Conservation (phyloP, 2,888 invertebrate species). For the Brachypterus glaber region DNA sequence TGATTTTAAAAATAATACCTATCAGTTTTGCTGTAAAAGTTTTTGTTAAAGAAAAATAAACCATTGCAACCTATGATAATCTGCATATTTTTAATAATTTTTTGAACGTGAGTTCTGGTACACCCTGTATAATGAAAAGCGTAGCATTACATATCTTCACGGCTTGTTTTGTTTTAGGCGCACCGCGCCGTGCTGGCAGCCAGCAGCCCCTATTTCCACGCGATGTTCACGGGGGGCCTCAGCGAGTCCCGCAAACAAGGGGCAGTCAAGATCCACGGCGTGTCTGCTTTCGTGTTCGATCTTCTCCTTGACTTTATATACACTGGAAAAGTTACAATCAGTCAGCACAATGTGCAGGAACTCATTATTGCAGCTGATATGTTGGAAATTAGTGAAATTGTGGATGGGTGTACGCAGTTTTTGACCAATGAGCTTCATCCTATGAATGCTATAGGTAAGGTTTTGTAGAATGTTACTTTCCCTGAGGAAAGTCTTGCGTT, state of each 20-base stretch:
- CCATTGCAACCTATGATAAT: too few relatives aligned
- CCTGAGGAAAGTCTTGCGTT: too few relatives aligned
- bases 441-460: conserved; percentile 81
- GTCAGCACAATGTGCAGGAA: conserved; percentile 78
- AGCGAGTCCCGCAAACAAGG: conserved; percentile 68
- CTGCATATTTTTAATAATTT: too few relatives aligned
- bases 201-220: conserved; percentile 85
- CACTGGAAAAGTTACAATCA: conserved; percentile 56
- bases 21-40: too few relatives aligned
- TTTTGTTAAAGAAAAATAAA: too few relatives aligned
- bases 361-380: conserved; percentile 84
- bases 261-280: conserved; percentile 68
- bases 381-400: conserved; percentile 76
- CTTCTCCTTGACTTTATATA: conserved; percentile 81
- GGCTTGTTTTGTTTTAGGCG: too few relatives aligned
- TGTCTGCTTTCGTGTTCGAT: conserved; percentile 65
- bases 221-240: conserved; percentile 83
- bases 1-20: too few relatives aligned
- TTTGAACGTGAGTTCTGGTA: too few relatives aligned
- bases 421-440: conserved; percentile 75
- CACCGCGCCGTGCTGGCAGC: conserved; percentile 81
- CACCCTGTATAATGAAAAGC: too few relatives aligned
- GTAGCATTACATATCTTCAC: too few relatives aligned
- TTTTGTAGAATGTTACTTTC: conserved; percentile 45
- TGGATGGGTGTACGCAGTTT: conserved; percentile 76